These are phyloP conservation scores for Troilus luridus DNA, from an alignment of 2,888 invertebrate genomes.

Conservation along the genomic window DNA sequence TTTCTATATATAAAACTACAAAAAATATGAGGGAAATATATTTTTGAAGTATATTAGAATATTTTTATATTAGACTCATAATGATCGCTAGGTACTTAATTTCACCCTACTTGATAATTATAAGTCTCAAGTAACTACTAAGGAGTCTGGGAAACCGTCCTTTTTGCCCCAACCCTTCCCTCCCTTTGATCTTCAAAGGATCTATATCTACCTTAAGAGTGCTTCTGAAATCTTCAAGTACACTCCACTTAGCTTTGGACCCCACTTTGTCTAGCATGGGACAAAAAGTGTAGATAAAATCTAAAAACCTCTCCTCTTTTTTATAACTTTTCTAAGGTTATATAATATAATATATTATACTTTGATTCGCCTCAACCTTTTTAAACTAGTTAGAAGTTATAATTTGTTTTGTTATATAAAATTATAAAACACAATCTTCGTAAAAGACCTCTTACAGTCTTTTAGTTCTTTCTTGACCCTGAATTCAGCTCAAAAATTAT, in stretches of 20 bases:
- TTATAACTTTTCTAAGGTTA: too few species aligned
- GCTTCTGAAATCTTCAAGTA: background rate
- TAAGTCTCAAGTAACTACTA: background rate
- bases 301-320: background rate
- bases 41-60: background rate
- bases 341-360: background rate
- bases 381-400: background rate
- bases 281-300: background rate
- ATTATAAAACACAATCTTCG: too few species aligned
- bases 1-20: background rate
- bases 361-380: background rate
- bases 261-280: background rate
- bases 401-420: too few species aligned
- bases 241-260: background rate
- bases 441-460: too few species aligned
- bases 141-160: background rate
- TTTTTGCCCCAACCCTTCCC: background rate
- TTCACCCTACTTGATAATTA: background rate
- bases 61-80: background rate
- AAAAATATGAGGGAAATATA: background rate
- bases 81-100: background rate
- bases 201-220: background rate
- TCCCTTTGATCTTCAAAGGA: constrained; percentile 14
- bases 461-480: too few species aligned
- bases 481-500: too few species aligned